Percentiles rank a stretch among this genome's conserved stretches.
Evolutionary conservation across 1,140 invertebrate genomes (phyloP).

Genomic region (Plodia interpunctella): DNA sequence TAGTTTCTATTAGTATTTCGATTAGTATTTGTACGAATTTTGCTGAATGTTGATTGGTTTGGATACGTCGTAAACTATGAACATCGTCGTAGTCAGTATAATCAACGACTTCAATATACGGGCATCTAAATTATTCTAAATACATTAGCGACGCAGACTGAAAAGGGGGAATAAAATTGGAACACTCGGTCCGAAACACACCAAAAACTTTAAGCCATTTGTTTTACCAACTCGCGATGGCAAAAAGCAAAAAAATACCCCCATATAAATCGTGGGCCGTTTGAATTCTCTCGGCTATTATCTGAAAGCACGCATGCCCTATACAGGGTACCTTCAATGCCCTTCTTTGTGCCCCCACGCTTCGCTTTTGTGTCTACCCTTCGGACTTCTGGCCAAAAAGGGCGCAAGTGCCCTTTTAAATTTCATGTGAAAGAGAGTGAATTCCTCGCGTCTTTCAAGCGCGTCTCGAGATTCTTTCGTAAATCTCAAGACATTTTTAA

Average conservation of each 20-base stretch:
- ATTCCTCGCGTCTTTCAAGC: neutral
- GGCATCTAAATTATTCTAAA: neutral
- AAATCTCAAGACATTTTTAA: neutral
- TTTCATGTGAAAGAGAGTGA: neutral
- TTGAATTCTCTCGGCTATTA: constrained; percentile 49
- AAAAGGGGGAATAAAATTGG: neutral
- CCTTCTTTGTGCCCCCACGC: constrained; percentile 30
- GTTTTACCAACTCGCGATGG: constrained; percentile 23
- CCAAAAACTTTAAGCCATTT: constrained; percentile 16
- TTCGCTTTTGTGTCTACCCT: constrained; percentile 31
- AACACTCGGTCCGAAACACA: neutral
- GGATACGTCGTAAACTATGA: too few relatives aligned
- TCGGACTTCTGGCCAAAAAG: constrained; percentile 7
- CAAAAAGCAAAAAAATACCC: constrained; percentile 37
- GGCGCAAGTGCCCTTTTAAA: constrained; percentile 10
- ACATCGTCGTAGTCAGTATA: too few relatives aligned
- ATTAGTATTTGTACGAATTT: too few relatives aligned
- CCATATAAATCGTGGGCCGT: constrained; percentile 41
- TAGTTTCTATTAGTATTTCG: too few relatives aligned
- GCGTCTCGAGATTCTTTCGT: neutral
- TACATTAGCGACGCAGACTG: neutral
- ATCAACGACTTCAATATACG: too few relatives aligned
- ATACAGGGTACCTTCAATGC: constrained; percentile 34
- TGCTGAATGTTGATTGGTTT: too few relatives aligned
- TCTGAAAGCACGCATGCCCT: constrained; percentile 48